Evolutionary conservation across 2,888 invertebrate species (phyloP).

Genomic region (Watsonalla binaria): DNA sequence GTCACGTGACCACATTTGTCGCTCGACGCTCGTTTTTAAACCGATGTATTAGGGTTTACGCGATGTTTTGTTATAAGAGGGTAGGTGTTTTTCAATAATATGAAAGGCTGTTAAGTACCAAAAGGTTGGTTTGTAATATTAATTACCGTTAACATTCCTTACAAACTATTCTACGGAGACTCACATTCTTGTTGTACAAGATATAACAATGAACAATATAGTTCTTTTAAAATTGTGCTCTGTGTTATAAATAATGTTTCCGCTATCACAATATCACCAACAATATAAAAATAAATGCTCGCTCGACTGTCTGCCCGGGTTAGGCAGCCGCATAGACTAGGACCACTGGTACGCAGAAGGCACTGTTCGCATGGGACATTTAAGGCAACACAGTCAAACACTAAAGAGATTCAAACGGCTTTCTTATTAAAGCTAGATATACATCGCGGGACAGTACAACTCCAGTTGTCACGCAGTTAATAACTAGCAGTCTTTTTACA

Average conservation of each 20-base stretch:
- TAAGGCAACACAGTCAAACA: background rate
- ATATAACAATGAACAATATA: conserved; percentile 25
- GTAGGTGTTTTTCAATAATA: too few relatives aligned
- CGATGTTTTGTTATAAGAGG: too few relatives aligned
- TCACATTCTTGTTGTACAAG: conserved; percentile 48
- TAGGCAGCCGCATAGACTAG: conserved; percentile 64
- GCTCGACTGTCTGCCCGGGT: conserved; percentile 59
- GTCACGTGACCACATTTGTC: too few relatives aligned
- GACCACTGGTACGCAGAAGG: conserved; percentile 72
- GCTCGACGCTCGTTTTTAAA: too few relatives aligned
- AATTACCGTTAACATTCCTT: conserved; percentile 7
- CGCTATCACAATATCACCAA: conserved; percentile 57
- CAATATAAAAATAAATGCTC: conserved; percentile 77
- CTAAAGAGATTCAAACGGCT: conserved; percentile 1
- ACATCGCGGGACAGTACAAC: conserved; percentile 47
- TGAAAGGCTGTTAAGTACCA: background rate
- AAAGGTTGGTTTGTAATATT: too few relatives aligned
- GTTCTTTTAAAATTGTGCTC: conserved; percentile 37
- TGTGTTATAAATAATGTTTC: conserved; percentile 40
- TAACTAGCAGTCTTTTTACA: conserved; percentile 4
- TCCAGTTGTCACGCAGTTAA: conserved; percentile 43
- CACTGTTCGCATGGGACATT: conserved; percentile 40
- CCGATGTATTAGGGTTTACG: background rate
- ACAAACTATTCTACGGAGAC: conserved; percentile 27
- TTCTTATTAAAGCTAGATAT: conserved; percentile 6